Conservation (phyloP, 2,888 invertebrate genomes). For the Vannuccia rotundouncinata region DNA sequence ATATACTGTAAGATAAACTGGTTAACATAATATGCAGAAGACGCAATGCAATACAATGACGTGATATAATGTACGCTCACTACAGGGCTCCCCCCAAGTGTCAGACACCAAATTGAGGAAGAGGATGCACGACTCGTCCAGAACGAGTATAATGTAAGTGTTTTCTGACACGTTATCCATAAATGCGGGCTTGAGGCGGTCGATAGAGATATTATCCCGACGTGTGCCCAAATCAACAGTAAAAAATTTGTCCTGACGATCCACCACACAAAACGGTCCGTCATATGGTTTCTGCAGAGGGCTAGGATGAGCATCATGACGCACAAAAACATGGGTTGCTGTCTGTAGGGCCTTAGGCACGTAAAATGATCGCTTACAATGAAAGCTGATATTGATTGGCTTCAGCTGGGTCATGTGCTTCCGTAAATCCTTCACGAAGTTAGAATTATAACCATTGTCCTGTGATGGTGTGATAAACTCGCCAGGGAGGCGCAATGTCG, state of each 20-base stretch:
- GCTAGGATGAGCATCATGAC: not conserved
- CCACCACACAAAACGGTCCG: constrained; percentile 4
- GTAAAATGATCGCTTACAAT: not conserved
- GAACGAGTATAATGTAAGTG: not conserved
- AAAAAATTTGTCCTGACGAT: not conserved
- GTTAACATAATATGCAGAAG: not conserved
- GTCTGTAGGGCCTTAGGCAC: not conserved
- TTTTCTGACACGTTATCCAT: constrained; percentile 41
- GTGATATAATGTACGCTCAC: not conserved
- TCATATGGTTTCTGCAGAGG: constrained; percentile 14
- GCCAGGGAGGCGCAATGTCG: constrained; percentile 3
- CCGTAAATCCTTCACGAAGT: not conserved
- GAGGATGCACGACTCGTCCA: not conserved
- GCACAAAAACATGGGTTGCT: constrained; percentile 13
- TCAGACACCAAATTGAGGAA: not conserved
- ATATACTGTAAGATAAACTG: not conserved
- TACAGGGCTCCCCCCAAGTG: not conserved
- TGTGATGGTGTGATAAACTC: not conserved
- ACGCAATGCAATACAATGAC: not conserved
- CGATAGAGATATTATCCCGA: constrained; percentile 9
- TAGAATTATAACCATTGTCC: not conserved
- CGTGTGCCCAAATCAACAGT: constrained; percentile 13
- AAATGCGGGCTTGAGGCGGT: constrained; percentile 19
- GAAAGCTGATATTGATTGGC: not conserved
- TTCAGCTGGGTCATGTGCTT: no score